phyloP scores from a whole-genome alignment of 2,797 vertebrate genomes.

The Zenarchopterus dispar region DNA sequence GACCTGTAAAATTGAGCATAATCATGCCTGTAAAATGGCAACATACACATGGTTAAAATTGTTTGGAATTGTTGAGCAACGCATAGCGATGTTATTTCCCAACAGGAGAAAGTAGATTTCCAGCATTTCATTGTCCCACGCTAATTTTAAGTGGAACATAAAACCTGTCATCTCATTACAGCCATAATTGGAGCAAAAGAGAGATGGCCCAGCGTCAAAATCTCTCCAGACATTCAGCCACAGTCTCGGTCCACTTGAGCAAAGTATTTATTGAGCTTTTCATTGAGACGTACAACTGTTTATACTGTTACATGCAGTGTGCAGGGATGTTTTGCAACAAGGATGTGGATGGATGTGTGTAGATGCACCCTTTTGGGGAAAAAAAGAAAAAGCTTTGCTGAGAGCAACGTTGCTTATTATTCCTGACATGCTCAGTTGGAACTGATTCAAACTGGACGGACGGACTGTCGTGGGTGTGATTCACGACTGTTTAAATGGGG shows the following conservation, averaged over 20 bases:
- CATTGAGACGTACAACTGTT: constrained; percentile 65
- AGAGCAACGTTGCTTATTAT: constrained; percentile 64
- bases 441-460: constrained; percentile 54
- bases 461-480: constrained; percentile 41
- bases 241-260: constrained; percentile 26
- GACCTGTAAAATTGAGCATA: neutral
- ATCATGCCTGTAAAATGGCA: constrained; percentile 4
- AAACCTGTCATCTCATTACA: constrained; percentile 46
- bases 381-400: constrained; percentile 1
- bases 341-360: constrained; percentile 25
- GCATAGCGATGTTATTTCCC: constrained; percentile 11
- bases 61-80: constrained; percentile 26
- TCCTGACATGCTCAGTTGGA: constrained; percentile 63
- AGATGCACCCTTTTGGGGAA: constrained; percentile 15
- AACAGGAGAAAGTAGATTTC: constrained; percentile 14
- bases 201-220: constrained; percentile 42
- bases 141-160: constrained; percentile 38
- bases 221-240: constrained; percentile 47
- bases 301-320: constrained; percentile 58
- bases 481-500: constrained; percentile 59
- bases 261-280: constrained; percentile 69
- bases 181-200: constrained; percentile 40
- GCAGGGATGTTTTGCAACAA: constrained; percentile 68
- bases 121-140: constrained; percentile 14
- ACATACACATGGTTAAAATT: constrained; percentile 8